Base-by-base conservation (phyloP, 2,113 vertebrate species). In the Dendropsophus ebraccatus region DNA sequence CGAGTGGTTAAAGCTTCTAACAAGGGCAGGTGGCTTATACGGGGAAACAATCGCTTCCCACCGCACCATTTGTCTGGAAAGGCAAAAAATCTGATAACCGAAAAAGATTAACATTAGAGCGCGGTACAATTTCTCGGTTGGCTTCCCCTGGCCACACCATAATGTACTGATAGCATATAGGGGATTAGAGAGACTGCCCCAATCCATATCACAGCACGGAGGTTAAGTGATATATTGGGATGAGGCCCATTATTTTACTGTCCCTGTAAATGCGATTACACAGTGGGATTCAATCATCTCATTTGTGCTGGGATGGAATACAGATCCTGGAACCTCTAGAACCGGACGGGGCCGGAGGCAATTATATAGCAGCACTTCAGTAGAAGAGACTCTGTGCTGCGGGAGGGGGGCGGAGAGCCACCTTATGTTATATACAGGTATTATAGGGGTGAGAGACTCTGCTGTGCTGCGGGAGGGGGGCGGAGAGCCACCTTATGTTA, bases 151-250 rank as follows among this genome's bases (percentile, higher is more conserved):
- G 77, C 67, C 78, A 74, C 78, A 54, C 85, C 69, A 81, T 81
- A 87, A 81, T 74, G 78, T 81, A 81, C 78, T 87, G 85, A 87
- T 87, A 87, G 85, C 77, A 87, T 87, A 87, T 87, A 87, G 85
- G 84, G 85, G 85, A 87, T 87, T 87, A 87, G 69, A 81, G 84
- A 87, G 56, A 47, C 52, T 60, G 85, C 85, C 85, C 84, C 85
- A 87, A 87, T 81, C 85, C 85, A 72, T 87, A 87, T 87, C 85
- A 62, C 85, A 87, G 85, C 85, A 74, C 50, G 67, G 77, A 87
- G 85, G 85, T 81, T 87, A 87, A 87, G 85, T 87, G 85, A 87
- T 81, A 87, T 87, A 87, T 81, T 62, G 78, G 85, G 85, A 87
- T 74, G 85, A 87, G 85, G 50, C 67, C 85, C 78, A 87, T 87